Evolutionary conservation across 2,888 invertebrate genomes (phyloP).

Genomic region (Hybos culiciformis): DNA sequence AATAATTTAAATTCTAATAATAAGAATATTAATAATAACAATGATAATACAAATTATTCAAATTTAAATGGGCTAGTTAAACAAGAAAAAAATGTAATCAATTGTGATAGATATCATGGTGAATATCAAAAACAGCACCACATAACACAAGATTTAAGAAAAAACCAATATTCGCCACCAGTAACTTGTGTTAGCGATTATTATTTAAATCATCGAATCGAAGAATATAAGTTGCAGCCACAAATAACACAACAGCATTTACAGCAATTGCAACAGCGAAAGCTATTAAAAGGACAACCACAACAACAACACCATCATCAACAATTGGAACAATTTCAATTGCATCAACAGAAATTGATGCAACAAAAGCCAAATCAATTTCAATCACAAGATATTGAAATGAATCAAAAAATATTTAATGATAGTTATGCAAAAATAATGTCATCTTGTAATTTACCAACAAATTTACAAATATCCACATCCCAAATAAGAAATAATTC

Average conservation of each 20-base stretch:
- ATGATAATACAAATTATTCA: background rate
- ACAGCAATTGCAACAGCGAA: background rate
- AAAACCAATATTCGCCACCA: background rate
- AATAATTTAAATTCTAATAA: background rate
- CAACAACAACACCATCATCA: slow-evolving; percentile 14
- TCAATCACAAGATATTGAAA: too few relatives aligned
- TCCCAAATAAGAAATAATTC: too few relatives aligned
- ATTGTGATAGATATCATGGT: background rate
- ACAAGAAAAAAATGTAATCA: slow-evolving; percentile 1
- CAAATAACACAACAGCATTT: background rate
- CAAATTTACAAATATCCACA: too few relatives aligned
- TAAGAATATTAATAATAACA: slow-evolving; percentile 2
- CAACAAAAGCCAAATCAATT: background rate
- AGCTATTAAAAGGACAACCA: background rate
- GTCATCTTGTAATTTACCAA: too few relatives aligned
- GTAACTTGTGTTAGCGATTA: background rate
- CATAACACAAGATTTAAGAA: background rate
- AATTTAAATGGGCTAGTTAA: background rate
- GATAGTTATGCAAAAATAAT: too few relatives aligned
- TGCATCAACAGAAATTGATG: background rate
- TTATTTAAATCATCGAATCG: background rate
- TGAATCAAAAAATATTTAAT: too few relatives aligned
- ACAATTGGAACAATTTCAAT: slow-evolving; percentile 15
- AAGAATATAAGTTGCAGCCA: background rate
- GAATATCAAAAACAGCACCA: background rate